Evolutionary conservation across 1,140 invertebrate genomes (phyloP).

Genomic region (Aphidius gifuensis): DNA sequence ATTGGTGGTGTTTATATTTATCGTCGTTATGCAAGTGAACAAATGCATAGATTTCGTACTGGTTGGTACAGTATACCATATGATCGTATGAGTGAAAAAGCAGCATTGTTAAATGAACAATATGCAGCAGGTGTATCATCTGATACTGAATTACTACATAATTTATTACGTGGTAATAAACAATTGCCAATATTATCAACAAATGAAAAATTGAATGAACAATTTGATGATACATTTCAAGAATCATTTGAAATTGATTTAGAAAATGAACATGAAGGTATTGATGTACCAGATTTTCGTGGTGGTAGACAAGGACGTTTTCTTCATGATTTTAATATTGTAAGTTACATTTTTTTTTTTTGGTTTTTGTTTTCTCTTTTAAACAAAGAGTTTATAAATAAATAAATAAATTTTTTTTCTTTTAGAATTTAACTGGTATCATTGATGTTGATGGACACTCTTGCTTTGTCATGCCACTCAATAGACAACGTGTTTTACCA

Average conservation of each 20-base stretch:
- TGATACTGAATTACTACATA: slow-evolving; percentile 41
- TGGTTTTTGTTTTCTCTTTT: not conserved
- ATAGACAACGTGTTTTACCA: slow-evolving; percentile 72
- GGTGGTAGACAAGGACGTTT: slow-evolving; percentile 75
- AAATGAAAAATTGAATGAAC: slow-evolving; percentile 37
- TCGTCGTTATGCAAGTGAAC: slow-evolving; percentile 65
- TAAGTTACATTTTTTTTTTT: slow-evolving; percentile 42
- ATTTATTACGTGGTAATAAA: slow-evolving; percentile 28
- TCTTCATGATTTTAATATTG: slow-evolving; percentile 83
- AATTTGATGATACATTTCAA: slow-evolving; percentile 29
- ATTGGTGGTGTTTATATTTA: slow-evolving; percentile 75
- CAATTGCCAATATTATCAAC: slow-evolving; percentile 19
- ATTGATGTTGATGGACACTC: slow-evolving; percentile 72
- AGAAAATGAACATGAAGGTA: slow-evolving; percentile 66
- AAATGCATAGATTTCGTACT: slow-evolving; percentile 60
- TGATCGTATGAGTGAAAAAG: slow-evolving; percentile 44
- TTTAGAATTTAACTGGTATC: slow-evolving; percentile 77
- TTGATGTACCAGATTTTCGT: slow-evolving; percentile 76
- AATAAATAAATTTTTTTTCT: slow-evolving; percentile 23
- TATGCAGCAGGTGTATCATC: slow-evolving; percentile 40
- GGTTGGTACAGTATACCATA: slow-evolving; percentile 69
- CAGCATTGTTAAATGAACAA: slow-evolving; percentile 43
- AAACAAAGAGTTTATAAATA: not conserved
- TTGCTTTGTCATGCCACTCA: slow-evolving; percentile 88
- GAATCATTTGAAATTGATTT: slow-evolving; percentile 68